Percentiles rank a stretch among this genome's conserved stretches.
Evolutionary conservation across 1,140 invertebrate species (phyloP).

Genomic region (Procambarus clarkii): DNA sequence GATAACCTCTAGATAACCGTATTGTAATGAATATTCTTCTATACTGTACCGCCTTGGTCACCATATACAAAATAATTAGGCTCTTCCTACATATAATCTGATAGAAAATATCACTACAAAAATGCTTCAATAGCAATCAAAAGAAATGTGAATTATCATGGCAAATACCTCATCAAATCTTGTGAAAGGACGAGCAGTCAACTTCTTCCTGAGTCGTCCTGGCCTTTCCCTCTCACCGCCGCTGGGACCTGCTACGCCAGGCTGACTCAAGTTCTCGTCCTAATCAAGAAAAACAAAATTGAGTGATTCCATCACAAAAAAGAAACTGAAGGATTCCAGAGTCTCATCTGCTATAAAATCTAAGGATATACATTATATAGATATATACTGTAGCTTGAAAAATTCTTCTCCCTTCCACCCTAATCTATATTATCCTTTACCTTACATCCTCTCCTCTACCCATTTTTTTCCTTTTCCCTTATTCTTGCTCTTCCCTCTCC

Average conservation of each 20-base stretch:
- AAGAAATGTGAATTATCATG: not conserved
- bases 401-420: no score
- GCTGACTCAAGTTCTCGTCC: not conserved
- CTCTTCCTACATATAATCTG: no score
- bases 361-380: no score
- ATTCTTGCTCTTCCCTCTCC: no score
- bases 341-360: no score
- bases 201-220: constrained; percentile 31
- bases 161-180: constrained; percentile 44
- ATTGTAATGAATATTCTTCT: not conserved
- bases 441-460: no score
- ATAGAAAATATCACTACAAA: not conserved
- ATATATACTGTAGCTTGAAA: no score
- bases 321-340: no score
- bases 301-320: not conserved
- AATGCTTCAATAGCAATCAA: not conserved
- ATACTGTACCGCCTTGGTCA: not conserved
- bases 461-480: no score
- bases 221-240: constrained; percentile 22
- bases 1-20: no score
- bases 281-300: not conserved
- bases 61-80: no score
- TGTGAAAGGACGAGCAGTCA: constrained; percentile 28
- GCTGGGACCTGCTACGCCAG: constrained; percentile 5
- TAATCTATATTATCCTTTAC: no score